A percentile compares a stretch with the other conserved stretches of the same genome.
phyloP scores from a whole-genome alignment of 2,888 invertebrate species.

The Agonopterix heracliana region DNA sequence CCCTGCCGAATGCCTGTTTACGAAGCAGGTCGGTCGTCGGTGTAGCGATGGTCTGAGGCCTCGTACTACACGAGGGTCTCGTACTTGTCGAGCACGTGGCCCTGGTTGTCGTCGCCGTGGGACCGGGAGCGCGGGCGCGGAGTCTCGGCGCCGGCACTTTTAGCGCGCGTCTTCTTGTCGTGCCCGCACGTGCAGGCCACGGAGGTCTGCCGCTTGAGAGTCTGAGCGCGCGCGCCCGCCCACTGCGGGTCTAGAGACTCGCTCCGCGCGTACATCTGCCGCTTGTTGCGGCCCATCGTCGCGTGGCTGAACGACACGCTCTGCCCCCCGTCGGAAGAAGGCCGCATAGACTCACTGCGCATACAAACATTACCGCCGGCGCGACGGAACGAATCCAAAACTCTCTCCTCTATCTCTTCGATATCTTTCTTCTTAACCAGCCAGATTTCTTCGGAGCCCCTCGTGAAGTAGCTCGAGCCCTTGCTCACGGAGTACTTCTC shows the following conservation, averaged over 20 bases:
- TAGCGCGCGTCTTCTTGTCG: conserved; percentile 59
- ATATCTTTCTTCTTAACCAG: conserved; percentile 71
- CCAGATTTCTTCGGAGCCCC: conserved; percentile 70
- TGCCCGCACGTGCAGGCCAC: conserved; percentile 69
- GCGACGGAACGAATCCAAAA: conserved; percentile 61
- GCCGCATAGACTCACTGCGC: conserved; percentile 40
- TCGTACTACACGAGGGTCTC: conserved; percentile 62
- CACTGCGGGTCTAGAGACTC: conserved; percentile 62
- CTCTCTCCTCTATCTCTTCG: conserved; percentile 66
- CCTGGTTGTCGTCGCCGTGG: conserved; percentile 55
- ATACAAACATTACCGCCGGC: conserved; percentile 50
- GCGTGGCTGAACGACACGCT: conserved; percentile 40
- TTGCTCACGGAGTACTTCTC: conserved; percentile 63
- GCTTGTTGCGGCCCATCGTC: conserved; percentile 45
- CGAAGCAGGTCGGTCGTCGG: not conserved
- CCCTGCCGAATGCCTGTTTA: too few relatives aligned
- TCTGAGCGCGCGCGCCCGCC: conserved; percentile 53
- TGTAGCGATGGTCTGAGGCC: conserved; percentile 11
- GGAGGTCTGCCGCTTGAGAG: conserved; percentile 60
- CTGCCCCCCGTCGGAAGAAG: conserved; percentile 51
- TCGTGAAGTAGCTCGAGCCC: conserved; percentile 64
- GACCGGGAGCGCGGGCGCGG: conserved; percentile 58
- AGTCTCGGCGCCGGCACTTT: conserved; percentile 38
- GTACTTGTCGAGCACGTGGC: conserved; percentile 68
- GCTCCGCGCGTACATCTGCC: conserved; percentile 54